These are phyloP conservation scores for Brachyistius frenatus DNA, from an alignment of 2,113 vertebrate species.

Conservation along the genomic window DNA sequence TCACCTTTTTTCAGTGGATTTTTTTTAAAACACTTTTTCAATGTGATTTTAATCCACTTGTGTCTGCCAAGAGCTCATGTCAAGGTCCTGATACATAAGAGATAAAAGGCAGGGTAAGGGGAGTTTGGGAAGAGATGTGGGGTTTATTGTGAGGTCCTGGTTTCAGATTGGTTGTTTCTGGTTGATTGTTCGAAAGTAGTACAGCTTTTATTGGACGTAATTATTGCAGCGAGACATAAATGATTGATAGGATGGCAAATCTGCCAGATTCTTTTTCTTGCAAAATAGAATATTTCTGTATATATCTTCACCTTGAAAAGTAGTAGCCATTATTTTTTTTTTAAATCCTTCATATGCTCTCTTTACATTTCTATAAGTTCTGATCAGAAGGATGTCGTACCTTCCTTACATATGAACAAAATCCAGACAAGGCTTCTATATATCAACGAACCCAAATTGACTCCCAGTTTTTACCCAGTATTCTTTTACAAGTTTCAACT, in stretches of 20 bases:
- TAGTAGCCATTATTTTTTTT: conserved; percentile 76
- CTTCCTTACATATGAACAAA: conserved; percentile 84
- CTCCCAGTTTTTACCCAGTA: conserved; percentile 77
- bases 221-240: conserved; percentile 83
- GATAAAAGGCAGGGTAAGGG: conserved; percentile 22
- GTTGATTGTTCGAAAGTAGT: conserved; percentile 84
- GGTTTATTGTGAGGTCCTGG: conserved; percentile 63
- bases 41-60: conserved; percentile 8
- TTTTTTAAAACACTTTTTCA: conserved; percentile 18
- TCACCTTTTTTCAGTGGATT: conserved; percentile 9
- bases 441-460: conserved; percentile 75
- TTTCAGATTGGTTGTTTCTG: conserved; percentile 66
- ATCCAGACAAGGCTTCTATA: conserved; percentile 94
- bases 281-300: conserved; percentile 86
- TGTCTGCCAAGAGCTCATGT: conserved; percentile 22
- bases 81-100: conserved; percentile 38
- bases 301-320: conserved; percentile 85
- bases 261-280: conserved; percentile 75
- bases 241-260: conserved; percentile 77
- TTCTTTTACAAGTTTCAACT: conserved; percentile 81
- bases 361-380: conserved; percentile 82
- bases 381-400: conserved; percentile 76
- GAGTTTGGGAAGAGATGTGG: conserved; percentile 22
- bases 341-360: conserved; percentile 82
- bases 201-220: conserved; percentile 69